These are phyloP conservation scores for Rotaria magnacalcarata DNA, from an alignment of 2,888 invertebrate species.

Conservation along the genomic window DNA sequence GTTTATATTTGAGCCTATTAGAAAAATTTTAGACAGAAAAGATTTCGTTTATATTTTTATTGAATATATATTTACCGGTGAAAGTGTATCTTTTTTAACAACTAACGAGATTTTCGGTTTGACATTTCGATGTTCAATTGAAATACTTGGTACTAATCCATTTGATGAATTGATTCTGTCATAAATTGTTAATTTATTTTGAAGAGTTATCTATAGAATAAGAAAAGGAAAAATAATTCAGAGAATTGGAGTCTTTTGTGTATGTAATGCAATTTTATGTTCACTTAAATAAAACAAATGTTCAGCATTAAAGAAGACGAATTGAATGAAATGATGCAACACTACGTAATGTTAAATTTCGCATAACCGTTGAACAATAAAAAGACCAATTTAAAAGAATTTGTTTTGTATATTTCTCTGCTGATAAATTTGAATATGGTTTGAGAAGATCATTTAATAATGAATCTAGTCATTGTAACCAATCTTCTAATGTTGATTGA, in stretches of 20 bases:
- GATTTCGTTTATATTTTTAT: neutral
- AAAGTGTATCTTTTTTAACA: slow-evolving; percentile 28
- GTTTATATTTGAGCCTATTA: neutral
- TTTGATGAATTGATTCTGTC: slow-evolving; percentile 4
- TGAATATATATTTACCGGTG: neutral
- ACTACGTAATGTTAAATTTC: slow-evolving; percentile 87
- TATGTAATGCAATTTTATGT: slow-evolving; percentile 85
- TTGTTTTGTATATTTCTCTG: slow-evolving; percentile 63
- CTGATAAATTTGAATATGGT: slow-evolving; percentile 71
- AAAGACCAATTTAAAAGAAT: slow-evolving; percentile 97
- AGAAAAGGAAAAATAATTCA: too few relatives aligned
- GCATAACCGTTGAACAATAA: slow-evolving; percentile 93
- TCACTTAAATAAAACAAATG: slow-evolving; percentile 98
- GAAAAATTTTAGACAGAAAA: neutral
- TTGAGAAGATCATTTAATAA: slow-evolving; percentile 84
- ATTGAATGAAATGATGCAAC: slow-evolving; percentile 97
- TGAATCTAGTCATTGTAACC: slow-evolving; percentile 92
- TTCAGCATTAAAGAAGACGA: slow-evolving; percentile 92
- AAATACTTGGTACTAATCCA: neutral
- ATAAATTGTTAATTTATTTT: slow-evolving; percentile 8
- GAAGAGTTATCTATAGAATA: neutral
- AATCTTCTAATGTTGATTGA: slow-evolving; percentile 87
- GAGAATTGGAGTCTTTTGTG: slow-evolving; percentile 74
- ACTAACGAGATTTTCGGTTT: neutral
- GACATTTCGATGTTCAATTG: neutral